Base-by-base conservation (phyloP, 2,797 vertebrate genomes). In the Rhodeus uyekii region DNA sequence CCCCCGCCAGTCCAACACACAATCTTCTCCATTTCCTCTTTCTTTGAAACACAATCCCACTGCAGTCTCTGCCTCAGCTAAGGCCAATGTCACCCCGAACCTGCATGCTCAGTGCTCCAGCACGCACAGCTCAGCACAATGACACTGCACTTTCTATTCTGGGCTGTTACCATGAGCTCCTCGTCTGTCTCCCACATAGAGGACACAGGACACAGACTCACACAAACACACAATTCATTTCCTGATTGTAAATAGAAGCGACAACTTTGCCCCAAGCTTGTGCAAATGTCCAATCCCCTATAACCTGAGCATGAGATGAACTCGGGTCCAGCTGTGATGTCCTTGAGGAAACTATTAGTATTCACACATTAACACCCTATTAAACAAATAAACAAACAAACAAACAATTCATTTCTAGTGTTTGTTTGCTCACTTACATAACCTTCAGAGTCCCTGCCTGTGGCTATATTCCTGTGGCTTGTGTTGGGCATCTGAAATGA, bases 81-180 rank as follows among this genome's bases (percentile, higher is more conserved):
- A 48, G 82, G 83, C 82, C 85, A 84, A 86, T 84, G 84, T 90
- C 84, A 89, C 86, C 83, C 81, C 5, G 65, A 64, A 84, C 76
- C 77, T 77, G 80, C 22, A 42, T 22, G 76, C 76, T 82, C 69
- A 76, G 55, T 61, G 78, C 78, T 82, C 79, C 18, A 38, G 78
- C 58, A 60, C 73, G 36, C 61, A 46, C 77, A 77, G 80, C 53
- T 63, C 27, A 29, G 85, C 76, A 60, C 85, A 78, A 78, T 90
- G 89, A 91, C 87, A 85, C 85, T 88, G 90, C 90, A 89, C 79
- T 90, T 91, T 92, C 92, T 94, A 92, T 94, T 92, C 91, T 90
- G 87, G 90, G 90, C 86, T 75, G 84, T 82, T 22, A 87, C 89
- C 84, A 89, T 65, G 32, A 86, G 87, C 84, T 75, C 48, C 42